A percentile compares a stretch with the other conserved stretches of the same genome.
These are phyloP conservation scores for Hyaena hyaena DNA, from an alignment of 2,113 vertebrate species.

Conservation along the genomic window DNA sequence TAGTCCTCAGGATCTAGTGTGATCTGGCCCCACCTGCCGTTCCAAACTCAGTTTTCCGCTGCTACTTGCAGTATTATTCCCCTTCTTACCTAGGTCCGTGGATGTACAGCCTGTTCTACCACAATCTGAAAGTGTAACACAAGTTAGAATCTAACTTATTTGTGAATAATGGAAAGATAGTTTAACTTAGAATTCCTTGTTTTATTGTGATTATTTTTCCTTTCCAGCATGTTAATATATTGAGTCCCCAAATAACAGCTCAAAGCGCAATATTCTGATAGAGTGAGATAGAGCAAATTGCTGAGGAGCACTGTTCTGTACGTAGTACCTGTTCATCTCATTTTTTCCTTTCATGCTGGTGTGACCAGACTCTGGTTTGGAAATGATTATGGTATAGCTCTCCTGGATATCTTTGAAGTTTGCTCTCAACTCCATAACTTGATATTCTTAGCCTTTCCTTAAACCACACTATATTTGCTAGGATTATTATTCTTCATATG, in stretches of 20 bases:
- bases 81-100: neutral
- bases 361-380: neutral
- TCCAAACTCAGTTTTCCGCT: neutral
- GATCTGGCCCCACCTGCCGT: neutral
- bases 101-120: neutral
- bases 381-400: neutral
- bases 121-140: neutral
- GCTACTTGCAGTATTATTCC: neutral
- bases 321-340: neutral
- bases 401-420: neutral
- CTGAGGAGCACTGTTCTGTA: neutral
- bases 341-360: neutral
- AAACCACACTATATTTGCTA: neutral
- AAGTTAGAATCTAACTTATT: neutral
- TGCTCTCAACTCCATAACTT: neutral
- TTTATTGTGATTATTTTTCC: neutral
- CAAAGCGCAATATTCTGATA: neutral
- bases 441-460: neutral
- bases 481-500: neutral
- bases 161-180: neutral
- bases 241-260: neutral
- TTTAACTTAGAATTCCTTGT: neutral
- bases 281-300: neutral
- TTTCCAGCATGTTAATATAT: neutral
- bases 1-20: neutral